phyloP scores from a whole-genome alignment of 2,888 invertebrate genomes.

The Yponomeuta sedellus region DNA sequence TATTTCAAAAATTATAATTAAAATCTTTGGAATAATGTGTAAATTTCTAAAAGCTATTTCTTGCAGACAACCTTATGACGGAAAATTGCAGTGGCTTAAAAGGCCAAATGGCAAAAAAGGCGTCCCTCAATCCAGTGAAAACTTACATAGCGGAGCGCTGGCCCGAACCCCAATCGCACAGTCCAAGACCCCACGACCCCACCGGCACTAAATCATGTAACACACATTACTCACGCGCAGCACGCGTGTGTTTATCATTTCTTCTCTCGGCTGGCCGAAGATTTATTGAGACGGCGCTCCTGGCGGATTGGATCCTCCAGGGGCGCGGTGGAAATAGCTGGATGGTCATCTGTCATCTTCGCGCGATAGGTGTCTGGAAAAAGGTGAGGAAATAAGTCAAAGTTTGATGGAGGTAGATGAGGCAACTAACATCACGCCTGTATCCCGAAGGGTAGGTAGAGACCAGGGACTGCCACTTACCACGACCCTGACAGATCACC shows the following conservation, averaged over 20 bases:
- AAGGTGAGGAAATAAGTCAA: background rate
- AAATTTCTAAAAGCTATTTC: no score
- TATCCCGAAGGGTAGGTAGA: no score
- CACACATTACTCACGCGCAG: constrained; percentile 5
- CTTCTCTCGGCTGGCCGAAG: background rate
- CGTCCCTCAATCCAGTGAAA: no score
- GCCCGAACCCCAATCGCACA: background rate
- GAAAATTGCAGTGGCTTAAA: no score
- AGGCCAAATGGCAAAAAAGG: no score
- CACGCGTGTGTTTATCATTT: constrained; percentile 8
- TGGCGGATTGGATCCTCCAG: background rate
- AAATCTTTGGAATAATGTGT: no score
- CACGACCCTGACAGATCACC: no score
- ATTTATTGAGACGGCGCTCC: constrained; percentile 5
- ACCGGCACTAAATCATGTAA: constrained; percentile 3
- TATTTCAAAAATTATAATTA: no score
- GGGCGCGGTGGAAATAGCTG: background rate
- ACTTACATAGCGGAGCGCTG: background rate
- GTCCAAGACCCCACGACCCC: constrained; percentile 3
- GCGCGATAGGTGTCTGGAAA: background rate
- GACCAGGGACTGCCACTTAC: no score
- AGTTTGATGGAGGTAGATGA: background rate
- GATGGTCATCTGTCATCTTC: background rate
- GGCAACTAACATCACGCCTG: no score
- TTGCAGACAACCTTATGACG: no score